Evolutionary conservation across 1,140 invertebrate species (phyloP).

Genomic region (Aphis gossypii): DNA sequence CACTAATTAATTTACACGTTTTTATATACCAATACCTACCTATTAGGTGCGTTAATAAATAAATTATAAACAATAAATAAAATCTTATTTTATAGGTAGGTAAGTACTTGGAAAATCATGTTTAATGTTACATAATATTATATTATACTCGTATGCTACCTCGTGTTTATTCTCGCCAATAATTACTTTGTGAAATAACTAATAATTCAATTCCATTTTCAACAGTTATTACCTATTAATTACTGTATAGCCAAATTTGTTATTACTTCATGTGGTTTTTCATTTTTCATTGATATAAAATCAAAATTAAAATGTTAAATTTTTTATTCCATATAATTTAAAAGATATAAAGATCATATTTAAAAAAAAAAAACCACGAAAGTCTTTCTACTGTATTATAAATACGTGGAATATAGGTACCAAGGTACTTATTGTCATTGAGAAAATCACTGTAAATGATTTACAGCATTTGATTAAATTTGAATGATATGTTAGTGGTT

Average conservation of each 20-base stretch:
- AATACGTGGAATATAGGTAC: too few species aligned
- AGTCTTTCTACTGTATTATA: background rate
- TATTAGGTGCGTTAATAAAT: background rate
- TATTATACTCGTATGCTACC: too few species aligned
- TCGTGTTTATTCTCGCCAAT: background rate
- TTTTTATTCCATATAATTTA: background rate
- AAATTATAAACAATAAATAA: background rate
- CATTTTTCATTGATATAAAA: background rate
- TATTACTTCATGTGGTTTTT: background rate
- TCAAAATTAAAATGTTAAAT: background rate
- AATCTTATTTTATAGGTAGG: background rate
- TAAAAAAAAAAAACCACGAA: background rate
- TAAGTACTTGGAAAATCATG: background rate
- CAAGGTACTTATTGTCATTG: too few species aligned
- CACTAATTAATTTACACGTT: constrained; percentile 22
- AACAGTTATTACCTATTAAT: background rate
- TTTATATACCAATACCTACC: background rate
- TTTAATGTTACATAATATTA: background rate
- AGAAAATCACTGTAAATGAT: too few species aligned
- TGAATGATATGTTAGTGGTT: too few species aligned
- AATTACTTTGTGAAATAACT: background rate
- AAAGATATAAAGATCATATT: background rate
- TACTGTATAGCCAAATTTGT: background rate
- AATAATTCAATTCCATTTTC: background rate
- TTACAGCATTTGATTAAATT: too few species aligned